Percentiles rank a stretch among this genome's conserved stretches.
These are phyloP conservation scores for Pao palembangensis DNA, from an alignment of 2,113 vertebrate genomes.

Conservation along the genomic window DNA sequence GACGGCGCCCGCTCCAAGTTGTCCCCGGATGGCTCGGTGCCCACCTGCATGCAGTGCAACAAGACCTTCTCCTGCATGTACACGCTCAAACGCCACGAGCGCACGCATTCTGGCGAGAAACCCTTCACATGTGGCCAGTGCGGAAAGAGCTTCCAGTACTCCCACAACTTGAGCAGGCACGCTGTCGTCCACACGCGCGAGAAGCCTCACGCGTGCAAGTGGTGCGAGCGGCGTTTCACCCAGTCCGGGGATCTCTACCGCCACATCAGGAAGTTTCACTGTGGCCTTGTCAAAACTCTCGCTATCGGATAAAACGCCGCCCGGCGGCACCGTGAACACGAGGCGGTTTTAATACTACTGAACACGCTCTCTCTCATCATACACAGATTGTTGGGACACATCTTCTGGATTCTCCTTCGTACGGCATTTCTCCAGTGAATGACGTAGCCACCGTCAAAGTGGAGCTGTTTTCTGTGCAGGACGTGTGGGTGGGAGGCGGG, in stretches of 20 bases:
- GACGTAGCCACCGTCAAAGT: constrained; percentile 54
- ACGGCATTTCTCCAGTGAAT: constrained; percentile 58
- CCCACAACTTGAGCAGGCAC: constrained; percentile 96
- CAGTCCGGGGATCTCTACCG: constrained; percentile 97
- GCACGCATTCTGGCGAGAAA: constrained; percentile 98
- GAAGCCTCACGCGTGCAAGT: constrained; percentile 97
- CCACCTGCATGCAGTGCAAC: constrained; percentile 94
- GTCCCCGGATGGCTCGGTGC: constrained; percentile 84
- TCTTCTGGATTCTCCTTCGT: constrained; percentile 51
- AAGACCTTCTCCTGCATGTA: constrained; percentile 99
- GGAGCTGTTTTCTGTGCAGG: constrained; percentile 40
- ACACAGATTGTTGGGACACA: constrained; percentile 42
- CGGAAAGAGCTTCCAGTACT: constrained; percentile 98
- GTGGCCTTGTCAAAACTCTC: constrained; percentile 90
- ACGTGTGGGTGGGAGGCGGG: constrained; percentile 28
- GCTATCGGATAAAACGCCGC: constrained; percentile 70
- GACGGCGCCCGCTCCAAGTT: constrained; percentile 83
- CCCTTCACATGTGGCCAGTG: constrained; percentile 95
- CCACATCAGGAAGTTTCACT: constrained; percentile 98
- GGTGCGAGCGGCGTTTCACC: constrained; percentile 97
- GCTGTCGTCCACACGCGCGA: constrained; percentile 96
- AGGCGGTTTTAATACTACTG: constrained; percentile 54
- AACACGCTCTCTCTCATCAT: constrained; percentile 26
- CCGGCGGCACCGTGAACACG: constrained; percentile 46
- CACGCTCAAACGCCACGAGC: constrained; percentile 93